These are phyloP conservation scores for Brotogeris chrysoptera DNA, from an alignment of 2,797 vertebrate species.

Conservation along the genomic window DNA sequence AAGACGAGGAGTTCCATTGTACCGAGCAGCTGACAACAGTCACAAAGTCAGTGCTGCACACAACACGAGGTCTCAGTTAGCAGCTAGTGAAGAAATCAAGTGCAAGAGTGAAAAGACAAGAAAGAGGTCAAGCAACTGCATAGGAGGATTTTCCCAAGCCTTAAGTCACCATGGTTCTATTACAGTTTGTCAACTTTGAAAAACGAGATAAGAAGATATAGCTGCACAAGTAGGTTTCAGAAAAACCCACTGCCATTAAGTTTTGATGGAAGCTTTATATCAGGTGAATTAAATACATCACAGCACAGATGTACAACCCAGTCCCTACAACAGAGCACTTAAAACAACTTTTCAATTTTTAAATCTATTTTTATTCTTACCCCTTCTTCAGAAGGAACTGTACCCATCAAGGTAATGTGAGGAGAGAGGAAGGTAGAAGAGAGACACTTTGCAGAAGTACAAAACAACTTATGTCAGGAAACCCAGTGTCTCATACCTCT, in stretches of 20 bases:
- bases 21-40: neutral
- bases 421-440: neutral
- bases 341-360: neutral
- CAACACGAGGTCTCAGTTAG: accelerated
- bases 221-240: neutral
- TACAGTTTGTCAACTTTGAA: neutral
- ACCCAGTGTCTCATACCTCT: neutral
- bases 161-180: accelerated
- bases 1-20: neutral
- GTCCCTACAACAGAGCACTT: neutral
- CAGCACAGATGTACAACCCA: neutral
- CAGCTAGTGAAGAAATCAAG: neutral
- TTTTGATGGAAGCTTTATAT: neutral
- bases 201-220: neutral
- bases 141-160: neutral
- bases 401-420: neutral
- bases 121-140: neutral
- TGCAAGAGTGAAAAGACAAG: neutral
- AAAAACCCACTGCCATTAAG: neutral
- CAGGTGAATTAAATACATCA: neutral
- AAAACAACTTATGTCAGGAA: neutral
- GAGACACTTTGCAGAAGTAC: neutral
- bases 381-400: neutral
- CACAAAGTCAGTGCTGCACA: too few species aligned
- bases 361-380: neutral